A percentile compares a stretch with the other conserved stretches of the same genome.
phyloP scores from a whole-genome alignment of 2,113 vertebrate species.

The Bubo bubo region DNA sequence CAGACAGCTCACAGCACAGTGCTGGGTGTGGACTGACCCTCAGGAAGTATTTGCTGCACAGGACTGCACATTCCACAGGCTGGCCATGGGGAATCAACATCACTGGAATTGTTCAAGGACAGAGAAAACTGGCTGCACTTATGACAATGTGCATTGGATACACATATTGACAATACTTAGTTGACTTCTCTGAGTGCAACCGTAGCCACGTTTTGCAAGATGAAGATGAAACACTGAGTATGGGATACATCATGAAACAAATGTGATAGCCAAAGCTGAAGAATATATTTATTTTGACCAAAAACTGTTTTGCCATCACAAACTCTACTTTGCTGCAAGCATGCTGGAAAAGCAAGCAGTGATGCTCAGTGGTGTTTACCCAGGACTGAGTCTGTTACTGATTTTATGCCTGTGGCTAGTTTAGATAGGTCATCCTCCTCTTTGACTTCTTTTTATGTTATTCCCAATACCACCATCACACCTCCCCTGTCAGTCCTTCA shows the following conservation, averaged over 20 bases:
- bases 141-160: too few species aligned
- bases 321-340: not conserved
- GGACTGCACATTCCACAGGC: not conserved
- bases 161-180: not conserved
- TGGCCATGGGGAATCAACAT: not conserved
- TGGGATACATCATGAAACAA: not conserved
- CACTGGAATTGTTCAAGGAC: not conserved
- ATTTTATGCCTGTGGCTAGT: not conserved
- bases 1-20: not conserved
- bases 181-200: not conserved
- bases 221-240: not conserved
- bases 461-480: too few species aligned
- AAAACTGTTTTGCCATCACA: not conserved
- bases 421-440: not conserved
- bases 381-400: not conserved
- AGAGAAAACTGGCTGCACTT: not conserved
- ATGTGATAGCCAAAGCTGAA: accelerated
- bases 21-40: not conserved
- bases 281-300: accelerated
- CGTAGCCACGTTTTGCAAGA: not conserved
- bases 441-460: accelerated
- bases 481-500: too few species aligned
- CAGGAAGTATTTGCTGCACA: not conserved
- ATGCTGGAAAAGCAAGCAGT: too few species aligned
- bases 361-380: not conserved